These are phyloP conservation scores for Uropetala carovei DNA, from an alignment of 2,888 invertebrate species.

Conservation along the genomic window DNA sequence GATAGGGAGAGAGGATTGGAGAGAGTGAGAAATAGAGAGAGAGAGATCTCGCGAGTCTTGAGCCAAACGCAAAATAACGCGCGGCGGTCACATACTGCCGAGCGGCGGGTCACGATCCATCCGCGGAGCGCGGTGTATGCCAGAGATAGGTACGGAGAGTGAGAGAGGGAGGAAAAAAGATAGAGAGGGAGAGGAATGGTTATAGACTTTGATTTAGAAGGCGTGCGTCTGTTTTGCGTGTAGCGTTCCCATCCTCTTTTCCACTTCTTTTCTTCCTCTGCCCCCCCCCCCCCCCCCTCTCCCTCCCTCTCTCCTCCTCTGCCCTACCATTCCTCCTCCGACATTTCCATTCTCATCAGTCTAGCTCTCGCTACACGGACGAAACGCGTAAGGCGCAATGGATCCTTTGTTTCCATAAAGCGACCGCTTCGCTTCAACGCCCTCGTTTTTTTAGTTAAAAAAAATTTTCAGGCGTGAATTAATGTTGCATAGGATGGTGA, in stretches of 20 bases:
- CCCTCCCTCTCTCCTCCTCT: not conserved
- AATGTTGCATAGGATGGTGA: not conserved
- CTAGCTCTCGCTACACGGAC: not conserved
- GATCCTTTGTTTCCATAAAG: not conserved
- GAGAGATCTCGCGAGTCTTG: not conserved
- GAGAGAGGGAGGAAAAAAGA: not conserved
- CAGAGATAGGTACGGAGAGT: constrained; percentile 49
- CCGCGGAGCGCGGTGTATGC: constrained; percentile 8
- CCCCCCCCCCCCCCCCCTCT: not conserved
- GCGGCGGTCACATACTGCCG: constrained; percentile 36
- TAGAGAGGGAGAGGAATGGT: not conserved
- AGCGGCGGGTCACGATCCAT: constrained; percentile 43
- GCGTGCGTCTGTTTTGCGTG: constrained; percentile 35
- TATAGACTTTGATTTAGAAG: constrained; percentile 55
- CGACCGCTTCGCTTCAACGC: not conserved
- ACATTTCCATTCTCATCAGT: constrained; percentile 24
- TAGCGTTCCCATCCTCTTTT: constrained; percentile 17
- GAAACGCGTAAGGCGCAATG: not conserved
- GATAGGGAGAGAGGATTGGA: not conserved
- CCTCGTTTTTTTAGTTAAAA: not conserved
- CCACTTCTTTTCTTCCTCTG: not conserved
- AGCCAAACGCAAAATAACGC: not conserved
- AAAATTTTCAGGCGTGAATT: not conserved
- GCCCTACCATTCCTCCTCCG: not conserved
- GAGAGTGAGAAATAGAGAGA: not conserved